phyloP scores from a whole-genome alignment of 2,113 vertebrate genomes.

The Sialia sialis region DNA sequence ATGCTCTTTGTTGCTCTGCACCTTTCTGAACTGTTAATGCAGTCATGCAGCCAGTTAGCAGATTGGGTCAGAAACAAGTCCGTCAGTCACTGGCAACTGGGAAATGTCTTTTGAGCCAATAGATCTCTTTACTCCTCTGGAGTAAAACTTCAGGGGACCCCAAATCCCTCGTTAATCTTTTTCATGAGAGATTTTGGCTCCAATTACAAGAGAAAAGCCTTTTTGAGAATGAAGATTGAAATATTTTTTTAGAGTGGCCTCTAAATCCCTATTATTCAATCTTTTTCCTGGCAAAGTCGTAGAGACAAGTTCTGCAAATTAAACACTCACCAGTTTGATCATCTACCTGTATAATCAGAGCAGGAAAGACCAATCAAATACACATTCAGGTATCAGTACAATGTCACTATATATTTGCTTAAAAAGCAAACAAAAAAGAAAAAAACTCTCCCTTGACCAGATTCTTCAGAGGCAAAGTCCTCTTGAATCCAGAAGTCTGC shows the following conservation, averaged over 20 bases:
- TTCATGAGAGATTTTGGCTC: slow-evolving; percentile 33
- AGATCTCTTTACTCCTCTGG: not conserved
- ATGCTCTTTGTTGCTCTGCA: not conserved
- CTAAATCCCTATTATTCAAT: not conserved
- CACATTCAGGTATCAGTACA: not conserved
- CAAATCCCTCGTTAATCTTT: slow-evolving; percentile 39
- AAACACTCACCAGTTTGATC: not conserved
- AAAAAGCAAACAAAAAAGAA: not conserved
- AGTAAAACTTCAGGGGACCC: slow-evolving; percentile 19
- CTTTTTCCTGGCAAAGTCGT: not conserved
- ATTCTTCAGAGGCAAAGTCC: not conserved
- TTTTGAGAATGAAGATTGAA: not conserved
- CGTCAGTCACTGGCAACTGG: not conserved
- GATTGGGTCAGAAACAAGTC: not conserved
- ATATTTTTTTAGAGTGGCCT: not conserved
- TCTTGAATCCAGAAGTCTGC: not conserved
- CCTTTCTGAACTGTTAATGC: not conserved
- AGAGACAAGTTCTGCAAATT: not conserved
- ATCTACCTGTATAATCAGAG: not conserved
- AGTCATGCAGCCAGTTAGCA: not conserved
- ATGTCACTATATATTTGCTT: not conserved
- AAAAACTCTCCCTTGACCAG: rapidly evolving
- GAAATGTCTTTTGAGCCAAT: not conserved
- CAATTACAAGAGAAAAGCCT: slow-evolving; percentile 10
- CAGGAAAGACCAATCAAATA: not conserved